phyloP scores from a whole-genome alignment of 2,888 invertebrate species.

The Thereva nobilitata region DNA sequence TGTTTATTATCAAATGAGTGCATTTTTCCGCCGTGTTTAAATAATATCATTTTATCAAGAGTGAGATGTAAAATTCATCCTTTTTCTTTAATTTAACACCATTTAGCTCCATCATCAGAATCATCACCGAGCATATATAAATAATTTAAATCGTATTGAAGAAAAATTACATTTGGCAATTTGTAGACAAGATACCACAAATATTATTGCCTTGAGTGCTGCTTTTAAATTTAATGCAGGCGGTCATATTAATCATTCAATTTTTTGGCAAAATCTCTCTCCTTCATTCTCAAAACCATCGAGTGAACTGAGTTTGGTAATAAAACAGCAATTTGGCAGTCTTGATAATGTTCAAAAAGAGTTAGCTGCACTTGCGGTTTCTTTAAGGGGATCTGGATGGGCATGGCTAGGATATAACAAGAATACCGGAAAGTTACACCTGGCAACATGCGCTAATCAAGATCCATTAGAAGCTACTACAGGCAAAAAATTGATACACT shows the following conservation, averaged over 20 bases:
- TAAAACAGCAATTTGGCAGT: constrained; percentile 79
- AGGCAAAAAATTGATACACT: constrained; percentile 59
- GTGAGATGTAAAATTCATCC: too few relatives aligned
- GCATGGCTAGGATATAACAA: constrained; percentile 96
- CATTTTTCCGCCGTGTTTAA: too few relatives aligned
- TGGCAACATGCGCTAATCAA: constrained; percentile 91
- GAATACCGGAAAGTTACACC: constrained; percentile 72
- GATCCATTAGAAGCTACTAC: constrained; percentile 92
- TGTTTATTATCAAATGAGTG: too few relatives aligned
- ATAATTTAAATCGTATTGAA: constrained; percentile 91
- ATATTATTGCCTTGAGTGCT: constrained; percentile 80
- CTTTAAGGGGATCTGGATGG: constrained; percentile 98
- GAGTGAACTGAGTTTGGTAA: constrained; percentile 62
- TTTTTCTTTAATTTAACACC: too few relatives aligned
- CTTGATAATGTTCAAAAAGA: constrained; percentile 86
- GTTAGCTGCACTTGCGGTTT: constrained; percentile 78
- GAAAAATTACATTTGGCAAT: constrained; percentile 87
- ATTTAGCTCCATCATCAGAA: constrained; percentile 86
- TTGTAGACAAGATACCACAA: constrained; percentile 66
- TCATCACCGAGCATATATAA: constrained; percentile 97
- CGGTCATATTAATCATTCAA: constrained; percentile 97
- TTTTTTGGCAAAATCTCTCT: constrained; percentile 96
- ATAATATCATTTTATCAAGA: too few relatives aligned
- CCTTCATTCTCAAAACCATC: constrained; percentile 76
- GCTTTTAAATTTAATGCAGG: constrained; percentile 97